Conservation (phyloP, 2,113 vertebrate species). For the Paradoxurus hermaphroditus region DNA sequence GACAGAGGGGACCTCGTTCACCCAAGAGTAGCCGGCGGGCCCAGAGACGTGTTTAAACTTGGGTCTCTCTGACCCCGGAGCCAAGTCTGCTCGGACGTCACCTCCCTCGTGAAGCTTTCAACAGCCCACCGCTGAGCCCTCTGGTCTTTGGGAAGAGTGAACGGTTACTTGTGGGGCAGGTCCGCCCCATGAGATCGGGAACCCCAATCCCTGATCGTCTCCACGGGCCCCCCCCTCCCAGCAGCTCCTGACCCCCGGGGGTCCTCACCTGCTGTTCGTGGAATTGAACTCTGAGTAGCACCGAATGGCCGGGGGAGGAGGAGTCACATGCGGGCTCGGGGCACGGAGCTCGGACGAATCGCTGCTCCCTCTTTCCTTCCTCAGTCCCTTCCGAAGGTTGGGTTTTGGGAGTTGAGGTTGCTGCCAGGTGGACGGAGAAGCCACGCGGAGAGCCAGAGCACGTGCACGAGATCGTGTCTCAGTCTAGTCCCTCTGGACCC, state of each 20-base stretch:
- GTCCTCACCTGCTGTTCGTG: neutral
- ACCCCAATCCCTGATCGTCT: neutral
- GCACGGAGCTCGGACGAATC: neutral
- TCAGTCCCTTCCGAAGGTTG: neutral
- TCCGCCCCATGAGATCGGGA: neutral
- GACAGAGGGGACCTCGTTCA: neutral
- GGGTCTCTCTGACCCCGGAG: neutral
- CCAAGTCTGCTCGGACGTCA: neutral
- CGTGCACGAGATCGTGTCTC: neutral
- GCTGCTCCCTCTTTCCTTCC: neutral
- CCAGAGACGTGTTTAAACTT: neutral
- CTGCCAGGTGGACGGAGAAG: neutral
- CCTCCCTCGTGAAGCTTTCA: neutral
- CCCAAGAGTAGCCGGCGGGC: neutral
- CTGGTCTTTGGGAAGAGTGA: fast-evolving
- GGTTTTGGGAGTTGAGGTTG: neutral
- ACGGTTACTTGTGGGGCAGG: neutral
- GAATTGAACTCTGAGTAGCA: neutral
- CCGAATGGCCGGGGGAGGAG: neutral
- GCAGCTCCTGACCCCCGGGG: neutral
- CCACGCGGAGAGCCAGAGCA: fast-evolving
- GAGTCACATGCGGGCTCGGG: neutral
- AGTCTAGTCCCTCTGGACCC: neutral
- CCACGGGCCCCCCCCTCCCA: fast-evolving
- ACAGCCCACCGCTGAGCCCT: neutral